Evolutionary conservation across 1,140 invertebrate species (phyloP), one percentile per base, ranked within the genome.

Genomic region (Cataglyphis hispanica): DNA sequence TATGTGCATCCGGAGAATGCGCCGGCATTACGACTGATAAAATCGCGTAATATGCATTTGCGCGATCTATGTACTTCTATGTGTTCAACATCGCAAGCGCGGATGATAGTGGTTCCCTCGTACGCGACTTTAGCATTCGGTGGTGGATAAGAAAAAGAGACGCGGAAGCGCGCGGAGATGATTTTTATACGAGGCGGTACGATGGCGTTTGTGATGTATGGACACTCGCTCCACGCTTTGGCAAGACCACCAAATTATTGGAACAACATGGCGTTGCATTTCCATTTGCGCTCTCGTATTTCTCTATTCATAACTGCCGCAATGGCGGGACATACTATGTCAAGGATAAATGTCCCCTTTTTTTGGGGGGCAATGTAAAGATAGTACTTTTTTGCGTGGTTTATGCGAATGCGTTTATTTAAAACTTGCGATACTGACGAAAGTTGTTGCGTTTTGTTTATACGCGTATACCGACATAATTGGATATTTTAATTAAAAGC

Each of bases 221-320:
- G 50, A 67, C 43, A 50, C 60, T 13, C 58, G 37, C 13, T 58
- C 43, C n/a, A 27, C n/a, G n/a, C 11, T 77, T 40, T 50, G 10
- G 25, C 22, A 25, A 61, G 56, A 77, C 5, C 16, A 50, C 34
- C 5, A 34, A 88, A 88, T 85, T 87, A 74, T 74, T 19, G 63
- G 53, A 46, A 0, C 43, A 66, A 85, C 53, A 69, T 74, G 34
- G 75, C 67, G 56, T 19, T 10, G 27, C 72, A 53, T 75, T 69
- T 53, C 64, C 81, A 66, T 87, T 89, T 53, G 37, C 86, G 31
- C 61, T n/a, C 70, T 84, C 56, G 46, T 61, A 74, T 40, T 88
- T 34, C 40, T 56, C 40, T 56, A 88, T 84, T 87, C 78, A 76
- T 76, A 84, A 88, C 66, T 50, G 58, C 80, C 22, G 34, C 27